These are phyloP conservation scores for Peromyscus leucopus DNA, from an alignment of 2,113 vertebrate genomes.

Conservation along the genomic window DNA sequence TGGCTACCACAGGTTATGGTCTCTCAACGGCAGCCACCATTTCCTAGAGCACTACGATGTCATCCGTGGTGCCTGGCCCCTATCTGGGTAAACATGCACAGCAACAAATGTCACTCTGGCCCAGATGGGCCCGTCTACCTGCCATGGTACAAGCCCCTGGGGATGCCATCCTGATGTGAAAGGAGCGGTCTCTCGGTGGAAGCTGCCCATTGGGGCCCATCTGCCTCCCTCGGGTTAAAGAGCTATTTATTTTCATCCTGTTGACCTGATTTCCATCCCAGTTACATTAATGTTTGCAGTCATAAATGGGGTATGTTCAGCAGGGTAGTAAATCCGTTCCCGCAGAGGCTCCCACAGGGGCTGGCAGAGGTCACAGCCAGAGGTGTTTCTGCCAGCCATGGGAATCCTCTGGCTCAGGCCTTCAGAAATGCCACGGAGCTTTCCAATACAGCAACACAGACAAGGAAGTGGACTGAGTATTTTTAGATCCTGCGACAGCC, in stretches of 20 bases:
- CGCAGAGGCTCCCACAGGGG: constrained; percentile 48
- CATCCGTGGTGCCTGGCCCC: rapidly evolving
- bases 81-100: rapidly evolving
- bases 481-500: constrained; percentile 50
- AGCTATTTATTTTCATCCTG: constrained; percentile 72
- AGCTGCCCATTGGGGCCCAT: neutral
- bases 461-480: neutral
- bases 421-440: neutral
- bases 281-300: constrained; percentile 61
- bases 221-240: constrained; percentile 70
- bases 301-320: constrained; percentile 48
- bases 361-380: constrained; percentile 79
- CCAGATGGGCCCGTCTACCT: neutral
- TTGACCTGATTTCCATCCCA: constrained; percentile 80
- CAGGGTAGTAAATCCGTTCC: constrained; percentile 75
- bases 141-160: neutral
- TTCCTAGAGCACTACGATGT: rapidly evolving
- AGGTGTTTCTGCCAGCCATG: constrained; percentile 63
- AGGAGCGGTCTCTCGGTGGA: neutral
- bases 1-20: rapidly evolving
- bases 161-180: neutral
- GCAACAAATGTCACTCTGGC: neutral
- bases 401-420: constrained; percentile 18
- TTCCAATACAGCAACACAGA: rapidly evolving
- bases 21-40: rapidly evolving